Base-by-base conservation (phyloP, 2,797 vertebrate genomes). In the Microhierax caerulescens region DNA sequence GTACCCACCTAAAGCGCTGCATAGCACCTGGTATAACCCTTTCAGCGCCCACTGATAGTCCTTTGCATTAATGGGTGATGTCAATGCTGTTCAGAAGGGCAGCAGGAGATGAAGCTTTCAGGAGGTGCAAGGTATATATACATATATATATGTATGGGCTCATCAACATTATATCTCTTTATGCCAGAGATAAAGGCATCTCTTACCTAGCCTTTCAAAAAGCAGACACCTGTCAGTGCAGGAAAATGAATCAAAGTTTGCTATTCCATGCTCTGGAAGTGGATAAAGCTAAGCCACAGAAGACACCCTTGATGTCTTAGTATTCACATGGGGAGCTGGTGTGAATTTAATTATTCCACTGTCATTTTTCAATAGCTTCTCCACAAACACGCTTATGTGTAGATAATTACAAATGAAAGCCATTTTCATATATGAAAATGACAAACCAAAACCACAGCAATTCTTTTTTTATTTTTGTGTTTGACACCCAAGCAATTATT, bases 391-490 rank as follows among this genome's bases (percentile, higher is more conserved):
- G 51, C 73, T 92, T 90, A 50, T 9, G 73, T 79, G 65, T 22
- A 88, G 91, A 95, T 84, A 95, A 95, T 92, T 91, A 91, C 87
- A 88, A 92, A 25, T 28, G 73, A 95, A 95, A 95, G 89, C 50
- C 53, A 85, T 95, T 95, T 94, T 83, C 94, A 93, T 95, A 95
- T 85, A 91, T 74, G 89, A 96, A 96, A 96, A 87, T 85, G 94
- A 94, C 87, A 95, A 93, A 93, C 57, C 27, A 64, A 90, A 93
- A 88, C 0, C 50, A 43, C 28, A 15, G 53, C 5, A 16, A 36
- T 45, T 83, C 92, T 94, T 96, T 93, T 95, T 12, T 39, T 28
- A 94, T 90, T 80, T 85, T 69, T 13, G 60, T 32, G 50, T 78
- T 85, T 89, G 90, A 94, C 86, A 91, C 21, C 30, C 0, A 0